Conservation (phyloP, 23 tunicate genomes). For the Phallusia fumigata region DNA sequence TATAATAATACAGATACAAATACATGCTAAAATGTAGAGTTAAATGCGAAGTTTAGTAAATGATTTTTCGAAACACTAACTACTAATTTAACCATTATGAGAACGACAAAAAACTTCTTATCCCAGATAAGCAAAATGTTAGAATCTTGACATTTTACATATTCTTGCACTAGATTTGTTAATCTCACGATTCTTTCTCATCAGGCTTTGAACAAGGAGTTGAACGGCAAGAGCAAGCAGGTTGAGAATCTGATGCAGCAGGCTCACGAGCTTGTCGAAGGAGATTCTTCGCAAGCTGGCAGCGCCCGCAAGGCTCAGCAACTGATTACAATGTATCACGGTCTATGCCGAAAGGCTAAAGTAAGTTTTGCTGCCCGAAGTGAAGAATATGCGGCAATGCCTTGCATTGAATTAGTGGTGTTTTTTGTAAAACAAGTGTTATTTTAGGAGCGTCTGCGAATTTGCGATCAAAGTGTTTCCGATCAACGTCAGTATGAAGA, state of each 20-base stretch:
- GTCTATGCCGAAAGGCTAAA: conserved; percentile 75
- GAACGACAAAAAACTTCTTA: too few species aligned
- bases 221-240: conserved; percentile 48
- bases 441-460: conserved; percentile 67
- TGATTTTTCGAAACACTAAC: too few species aligned
- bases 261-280: conserved; percentile 66
- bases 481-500: conserved; percentile 69
- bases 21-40: not conserved
- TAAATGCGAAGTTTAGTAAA: too few species aligned
- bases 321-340: conserved; percentile 63
- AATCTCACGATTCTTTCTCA: too few species aligned
- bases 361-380: conserved; percentile 14
- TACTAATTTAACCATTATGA: too few species aligned
- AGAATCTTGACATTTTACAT: too few species aligned
- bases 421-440: not conserved
- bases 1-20: not conserved
- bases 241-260: conserved; percentile 73
- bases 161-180: too few species aligned
- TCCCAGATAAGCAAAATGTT: too few species aligned
- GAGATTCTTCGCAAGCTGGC: conserved; percentile 61
- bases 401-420: too few species aligned
- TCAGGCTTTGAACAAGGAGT: conserved; percentile 47
- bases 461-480: conserved; percentile 55
- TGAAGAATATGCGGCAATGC: too few species aligned
- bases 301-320: conserved; percentile 75